These are phyloP conservation scores for Todiramphus saurophagus DNA, from an alignment of 2,113 vertebrate species.

Conservation along the genomic window DNA sequence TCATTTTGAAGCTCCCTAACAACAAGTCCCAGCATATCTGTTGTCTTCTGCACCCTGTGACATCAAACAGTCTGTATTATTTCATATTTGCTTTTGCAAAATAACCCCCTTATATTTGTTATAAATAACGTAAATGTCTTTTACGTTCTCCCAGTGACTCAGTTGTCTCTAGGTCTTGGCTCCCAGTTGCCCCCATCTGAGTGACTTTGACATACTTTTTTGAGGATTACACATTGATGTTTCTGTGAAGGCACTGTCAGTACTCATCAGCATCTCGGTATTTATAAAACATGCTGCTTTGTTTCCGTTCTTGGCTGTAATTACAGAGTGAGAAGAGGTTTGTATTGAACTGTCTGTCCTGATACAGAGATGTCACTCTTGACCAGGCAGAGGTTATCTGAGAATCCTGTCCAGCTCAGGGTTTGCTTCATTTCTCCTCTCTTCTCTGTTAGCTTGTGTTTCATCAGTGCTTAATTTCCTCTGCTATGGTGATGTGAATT, in stretches of 20 bases:
- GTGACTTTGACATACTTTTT: neutral
- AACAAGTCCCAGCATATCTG: neutral
- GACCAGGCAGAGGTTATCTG: neutral
- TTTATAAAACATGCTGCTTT: neutral
- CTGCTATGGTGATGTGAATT: neutral
- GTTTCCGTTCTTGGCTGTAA: neutral
- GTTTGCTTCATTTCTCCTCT: neutral
- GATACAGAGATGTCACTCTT: neutral
- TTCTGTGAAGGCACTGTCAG: neutral
- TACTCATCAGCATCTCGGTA: neutral
- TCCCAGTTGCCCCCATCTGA: neutral
- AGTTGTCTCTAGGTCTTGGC: neutral
- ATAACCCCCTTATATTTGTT: neutral
- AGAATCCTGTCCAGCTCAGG: neutral
- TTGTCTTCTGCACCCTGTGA: neutral
- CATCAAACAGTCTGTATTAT: neutral
- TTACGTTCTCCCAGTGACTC: neutral
- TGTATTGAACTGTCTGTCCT: neutral
- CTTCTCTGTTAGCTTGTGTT: neutral
- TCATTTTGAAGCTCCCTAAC: neutral
- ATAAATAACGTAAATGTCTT: neutral
- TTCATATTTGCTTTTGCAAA: neutral
- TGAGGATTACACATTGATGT: neutral
- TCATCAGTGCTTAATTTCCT: neutral
- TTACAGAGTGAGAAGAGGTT: neutral